These are phyloP conservation scores for Baccha elongata DNA, from an alignment of 2,888 invertebrate genomes.

Conservation along the genomic window DNA sequence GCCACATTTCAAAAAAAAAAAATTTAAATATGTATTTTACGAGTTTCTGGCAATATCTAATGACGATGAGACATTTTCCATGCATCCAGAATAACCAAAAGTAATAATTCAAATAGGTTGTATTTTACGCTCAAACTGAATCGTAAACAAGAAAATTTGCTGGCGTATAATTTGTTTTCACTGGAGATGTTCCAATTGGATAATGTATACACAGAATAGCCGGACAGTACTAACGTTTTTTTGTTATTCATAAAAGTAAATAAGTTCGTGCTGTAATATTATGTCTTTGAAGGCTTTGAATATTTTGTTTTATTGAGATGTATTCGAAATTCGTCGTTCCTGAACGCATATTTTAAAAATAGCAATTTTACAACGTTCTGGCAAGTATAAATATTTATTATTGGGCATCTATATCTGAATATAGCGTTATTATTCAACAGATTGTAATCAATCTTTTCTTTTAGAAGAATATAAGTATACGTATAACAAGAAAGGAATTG, in stretches of 20 bases:
- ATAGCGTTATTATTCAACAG: background rate
- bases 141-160: constrained; percentile 14
- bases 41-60: no score
- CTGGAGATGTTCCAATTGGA: constrained; percentile 54
- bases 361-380: constrained; percentile 8
- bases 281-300: constrained; percentile 28
- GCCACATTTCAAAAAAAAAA: no score
- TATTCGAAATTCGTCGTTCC: constrained; percentile 11
- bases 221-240: constrained; percentile 29
- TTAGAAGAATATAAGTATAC: no score
- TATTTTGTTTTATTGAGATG: constrained; percentile 4
- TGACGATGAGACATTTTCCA: constrained; percentile 5
- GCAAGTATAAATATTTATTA: background rate
- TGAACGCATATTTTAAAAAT: constrained; percentile 22
- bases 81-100: constrained; percentile 7
- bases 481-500: no score
- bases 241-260: constrained; percentile 7
- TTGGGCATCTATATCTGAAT: background rate
- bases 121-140: constrained; percentile 14
- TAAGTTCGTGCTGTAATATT: constrained; percentile 5
- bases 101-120: constrained; percentile 7
- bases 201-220: constrained; percentile 35
- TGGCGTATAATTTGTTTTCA: constrained; percentile 39
- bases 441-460: no score
- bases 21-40: background rate